phyloP scores from a whole-genome alignment of 2,113 vertebrate species.

The Tupaia chinensis region DNA sequence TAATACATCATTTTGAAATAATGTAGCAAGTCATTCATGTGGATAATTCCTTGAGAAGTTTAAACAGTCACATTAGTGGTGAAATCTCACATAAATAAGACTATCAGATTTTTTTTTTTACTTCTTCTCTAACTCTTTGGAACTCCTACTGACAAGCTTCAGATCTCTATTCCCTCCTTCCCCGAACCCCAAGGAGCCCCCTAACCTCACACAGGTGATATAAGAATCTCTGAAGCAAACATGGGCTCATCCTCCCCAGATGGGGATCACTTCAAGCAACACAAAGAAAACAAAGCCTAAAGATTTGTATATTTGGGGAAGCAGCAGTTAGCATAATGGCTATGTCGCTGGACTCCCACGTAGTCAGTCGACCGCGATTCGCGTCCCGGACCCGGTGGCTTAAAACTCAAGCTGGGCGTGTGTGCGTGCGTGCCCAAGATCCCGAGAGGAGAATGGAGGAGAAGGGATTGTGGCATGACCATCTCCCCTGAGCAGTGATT shows the following conservation, averaged over 20 bases:
- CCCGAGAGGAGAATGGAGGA: no score
- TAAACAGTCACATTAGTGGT: not conserved
- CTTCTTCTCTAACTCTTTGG: not conserved
- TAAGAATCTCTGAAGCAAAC: not conserved
- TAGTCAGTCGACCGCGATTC: no score
- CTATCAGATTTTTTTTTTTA: not conserved
- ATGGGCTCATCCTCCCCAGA: not conserved
- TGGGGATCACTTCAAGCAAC: not conserved
- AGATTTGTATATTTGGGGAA: not conserved
- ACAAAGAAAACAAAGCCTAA: not conserved
- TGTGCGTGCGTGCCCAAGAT: no score
- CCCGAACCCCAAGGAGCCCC: no score
- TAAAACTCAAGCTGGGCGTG: no score
- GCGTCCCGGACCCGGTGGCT: no score
- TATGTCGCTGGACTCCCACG: no score
- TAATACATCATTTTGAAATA: not conserved
- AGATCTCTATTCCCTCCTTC: not conserved
- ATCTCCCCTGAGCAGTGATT: no score
- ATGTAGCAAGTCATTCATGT: not conserved
- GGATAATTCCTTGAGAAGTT: not conserved
- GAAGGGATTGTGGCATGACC: no score
- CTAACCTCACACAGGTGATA: not conserved
- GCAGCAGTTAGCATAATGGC: no score
- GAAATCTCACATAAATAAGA: not conserved
- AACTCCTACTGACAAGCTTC: not conserved